Evolutionary conservation across 2,888 invertebrate species (phyloP).

Genomic region (Xestia c-nigrum): DNA sequence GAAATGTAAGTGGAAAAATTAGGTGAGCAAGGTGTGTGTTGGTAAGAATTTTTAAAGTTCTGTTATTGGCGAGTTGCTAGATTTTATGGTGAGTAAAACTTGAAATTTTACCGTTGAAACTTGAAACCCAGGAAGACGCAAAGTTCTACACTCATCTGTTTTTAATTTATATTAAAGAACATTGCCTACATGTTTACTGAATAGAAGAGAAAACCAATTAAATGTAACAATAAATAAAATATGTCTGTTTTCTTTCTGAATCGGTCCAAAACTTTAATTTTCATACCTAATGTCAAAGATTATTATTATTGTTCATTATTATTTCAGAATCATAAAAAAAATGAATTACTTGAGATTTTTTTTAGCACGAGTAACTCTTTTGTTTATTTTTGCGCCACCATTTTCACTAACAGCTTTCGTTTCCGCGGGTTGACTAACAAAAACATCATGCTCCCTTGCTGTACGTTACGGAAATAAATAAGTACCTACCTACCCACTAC

Average conservation of each 20-base stretch:
- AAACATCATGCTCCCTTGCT: constrained; percentile 61
- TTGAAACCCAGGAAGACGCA: neutral
- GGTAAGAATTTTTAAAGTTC: neutral
- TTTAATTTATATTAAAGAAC: neutral
- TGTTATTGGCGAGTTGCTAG: neutral
- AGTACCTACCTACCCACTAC: constrained; percentile 68
- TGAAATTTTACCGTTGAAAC: neutral
- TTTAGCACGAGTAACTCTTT: neutral
- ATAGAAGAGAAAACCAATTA: neutral
- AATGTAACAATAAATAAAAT: neutral
- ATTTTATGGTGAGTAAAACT: neutral
- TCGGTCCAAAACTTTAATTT: neutral
- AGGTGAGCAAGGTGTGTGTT: constrained; percentile 17
- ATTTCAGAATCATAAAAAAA: neutral
- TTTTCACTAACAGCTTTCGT: constrained; percentile 11
- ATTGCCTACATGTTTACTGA: neutral
- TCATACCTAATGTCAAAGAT: neutral
- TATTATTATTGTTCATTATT: neutral
- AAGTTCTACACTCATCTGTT: neutral
- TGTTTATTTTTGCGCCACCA: constrained; percentile 10
- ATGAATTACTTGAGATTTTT: too few relatives aligned
- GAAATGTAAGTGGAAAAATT: constrained; percentile 54
- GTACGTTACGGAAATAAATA: constrained; percentile 85
- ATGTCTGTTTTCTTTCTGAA: neutral
- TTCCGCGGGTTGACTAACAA: constrained; percentile 50